Conservation (phyloP, 2,113 vertebrate species). For the Brachypteracias leptosomus region DNA sequence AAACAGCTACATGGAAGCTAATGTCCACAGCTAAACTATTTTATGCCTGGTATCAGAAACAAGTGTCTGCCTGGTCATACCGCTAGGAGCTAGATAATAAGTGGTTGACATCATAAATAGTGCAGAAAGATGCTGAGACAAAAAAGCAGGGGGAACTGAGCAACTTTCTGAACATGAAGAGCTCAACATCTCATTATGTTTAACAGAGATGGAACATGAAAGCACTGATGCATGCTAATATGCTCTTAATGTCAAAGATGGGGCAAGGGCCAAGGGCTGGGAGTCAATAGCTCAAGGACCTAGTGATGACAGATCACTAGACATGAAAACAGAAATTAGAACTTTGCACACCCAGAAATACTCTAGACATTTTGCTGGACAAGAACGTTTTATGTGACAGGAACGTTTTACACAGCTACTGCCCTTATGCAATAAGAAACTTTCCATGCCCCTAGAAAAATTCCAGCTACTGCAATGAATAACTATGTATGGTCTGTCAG, state of each 20-base stretch:
- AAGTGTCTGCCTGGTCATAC: neutral
- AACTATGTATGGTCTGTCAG: neutral
- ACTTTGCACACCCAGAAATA: neutral
- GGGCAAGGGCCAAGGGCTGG: neutral
- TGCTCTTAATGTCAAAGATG: neutral
- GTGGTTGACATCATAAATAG: neutral
- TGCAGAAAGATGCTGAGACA: neutral
- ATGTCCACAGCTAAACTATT: neutral
- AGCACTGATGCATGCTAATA: neutral
- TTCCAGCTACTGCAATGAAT: neutral
- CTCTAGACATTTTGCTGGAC: neutral
- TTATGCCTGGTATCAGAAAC: neutral
- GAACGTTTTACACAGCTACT: neutral
- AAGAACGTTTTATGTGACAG: neutral
- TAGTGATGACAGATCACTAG: neutral
- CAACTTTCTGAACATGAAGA: neutral
- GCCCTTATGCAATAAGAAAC: neutral
- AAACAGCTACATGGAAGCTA: neutral
- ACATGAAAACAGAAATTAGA: slow-evolving; percentile 9
- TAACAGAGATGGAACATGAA: neutral
- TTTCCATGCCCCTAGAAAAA: slow-evolving; percentile 16
- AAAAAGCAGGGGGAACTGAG: neutral
- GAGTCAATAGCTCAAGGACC: neutral
- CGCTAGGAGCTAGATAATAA: neutral
- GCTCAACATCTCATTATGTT: neutral